Percentiles rank a stretch among this genome's conserved stretches.
These are phyloP conservation scores for Drosophila nebulosa DNA, from an alignment of 1,140 invertebrate genomes.

Conservation along the genomic window DNA sequence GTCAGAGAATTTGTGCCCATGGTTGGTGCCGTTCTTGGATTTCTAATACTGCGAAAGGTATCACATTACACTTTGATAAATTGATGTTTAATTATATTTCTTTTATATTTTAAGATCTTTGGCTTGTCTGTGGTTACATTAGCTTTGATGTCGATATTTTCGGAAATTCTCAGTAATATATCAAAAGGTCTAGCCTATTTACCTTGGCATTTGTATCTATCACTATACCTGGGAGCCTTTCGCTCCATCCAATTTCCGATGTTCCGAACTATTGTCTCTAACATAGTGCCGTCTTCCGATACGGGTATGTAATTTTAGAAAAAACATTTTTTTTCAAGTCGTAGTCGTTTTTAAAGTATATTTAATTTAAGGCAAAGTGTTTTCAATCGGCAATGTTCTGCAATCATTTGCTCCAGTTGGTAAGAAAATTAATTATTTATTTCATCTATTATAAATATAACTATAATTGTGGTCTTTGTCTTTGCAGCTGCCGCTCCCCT, in stretches of 20 bases:
- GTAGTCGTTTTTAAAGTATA: not conserved
- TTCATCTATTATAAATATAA: not conserved
- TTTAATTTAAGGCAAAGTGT: constrained; percentile 82
- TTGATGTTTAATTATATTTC: too few species aligned
- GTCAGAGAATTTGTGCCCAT: constrained; percentile 81
- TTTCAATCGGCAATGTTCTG: constrained; percentile 84
- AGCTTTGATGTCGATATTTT: constrained; percentile 62
- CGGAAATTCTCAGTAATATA: constrained; percentile 79
- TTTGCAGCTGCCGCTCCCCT: constrained; percentile 82
- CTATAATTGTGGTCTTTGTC: not conserved
- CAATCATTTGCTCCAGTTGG: constrained; percentile 84
- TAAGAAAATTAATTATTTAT: constrained; percentile 4
- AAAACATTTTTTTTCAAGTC: too few species aligned
- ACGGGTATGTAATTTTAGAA: constrained; percentile 82
- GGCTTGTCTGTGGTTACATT: constrained; percentile 61
- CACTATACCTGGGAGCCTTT: constrained; percentile 82
- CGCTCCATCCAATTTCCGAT: constrained; percentile 84
- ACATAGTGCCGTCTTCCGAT: constrained; percentile 84
- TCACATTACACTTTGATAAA: too few species aligned
- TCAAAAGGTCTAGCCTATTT: constrained; percentile 82
- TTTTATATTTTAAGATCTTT: constrained; percentile 41
- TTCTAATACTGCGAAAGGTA: constrained; percentile 82
- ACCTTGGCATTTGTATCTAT: constrained; percentile 85
- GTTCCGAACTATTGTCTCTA: constrained; percentile 85
- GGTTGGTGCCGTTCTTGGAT: constrained; percentile 82